These are phyloP conservation scores for Pteropus alecto DNA, from an alignment of 2,113 vertebrate species.

Conservation along the genomic window DNA sequence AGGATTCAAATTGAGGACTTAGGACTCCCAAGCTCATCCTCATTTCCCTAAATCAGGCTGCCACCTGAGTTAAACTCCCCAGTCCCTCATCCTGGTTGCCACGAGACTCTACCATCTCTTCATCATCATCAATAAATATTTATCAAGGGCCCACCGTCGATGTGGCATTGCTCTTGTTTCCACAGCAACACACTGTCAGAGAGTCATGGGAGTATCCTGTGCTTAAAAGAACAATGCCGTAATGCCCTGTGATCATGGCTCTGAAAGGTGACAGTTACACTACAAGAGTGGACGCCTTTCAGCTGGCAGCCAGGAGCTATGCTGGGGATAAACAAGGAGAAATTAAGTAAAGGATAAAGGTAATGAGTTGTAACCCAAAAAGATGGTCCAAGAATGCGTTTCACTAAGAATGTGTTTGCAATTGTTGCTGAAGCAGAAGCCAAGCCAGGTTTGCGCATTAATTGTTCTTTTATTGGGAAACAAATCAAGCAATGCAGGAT, in stretches of 20 bases:
- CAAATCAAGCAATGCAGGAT: slow-evolving; percentile 75
- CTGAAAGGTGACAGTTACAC: slow-evolving; percentile 63
- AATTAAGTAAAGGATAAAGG: background rate
- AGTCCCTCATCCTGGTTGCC: background rate
- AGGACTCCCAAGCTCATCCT: background rate
- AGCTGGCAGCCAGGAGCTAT: background rate
- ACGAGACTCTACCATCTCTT: background rate
- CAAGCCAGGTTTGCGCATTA: slow-evolving; percentile 64
- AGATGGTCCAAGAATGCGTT: background rate
- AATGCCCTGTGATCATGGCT: slow-evolving; percentile 70
- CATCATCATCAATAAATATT: slow-evolving; percentile 75
- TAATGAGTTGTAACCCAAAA: background rate
- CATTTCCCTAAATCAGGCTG: background rate
- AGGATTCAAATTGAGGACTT: background rate
- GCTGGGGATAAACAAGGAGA: background rate
- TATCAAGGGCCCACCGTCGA: slow-evolving; percentile 70
- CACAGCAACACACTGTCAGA: slow-evolving; percentile 78
- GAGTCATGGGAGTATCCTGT: slow-evolving; percentile 68
- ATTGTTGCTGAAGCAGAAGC: slow-evolving; percentile 10
- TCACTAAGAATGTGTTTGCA: background rate
- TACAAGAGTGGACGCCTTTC: background rate
- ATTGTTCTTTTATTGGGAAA: slow-evolving; percentile 79
- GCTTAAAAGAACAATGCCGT: slow-evolving; percentile 61
- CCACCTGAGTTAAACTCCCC: background rate
- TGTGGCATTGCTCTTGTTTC: slow-evolving; percentile 77